Base-by-base conservation (phyloP, 2,113 vertebrate species). In the Periophthalmus modestus region DNA sequence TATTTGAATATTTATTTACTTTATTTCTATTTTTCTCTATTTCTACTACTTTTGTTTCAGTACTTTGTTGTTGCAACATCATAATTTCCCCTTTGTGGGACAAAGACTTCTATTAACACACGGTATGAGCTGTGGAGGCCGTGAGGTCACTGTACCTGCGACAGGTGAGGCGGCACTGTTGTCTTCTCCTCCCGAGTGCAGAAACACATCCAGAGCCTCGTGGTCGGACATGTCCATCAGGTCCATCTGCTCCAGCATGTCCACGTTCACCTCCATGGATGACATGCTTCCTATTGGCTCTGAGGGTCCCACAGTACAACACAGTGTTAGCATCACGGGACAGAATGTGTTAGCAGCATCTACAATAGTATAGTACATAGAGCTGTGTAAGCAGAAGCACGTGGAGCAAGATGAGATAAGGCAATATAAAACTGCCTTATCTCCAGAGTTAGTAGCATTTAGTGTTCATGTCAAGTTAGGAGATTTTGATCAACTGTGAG, bases 201-300 rank as follows among this genome's bases (percentile, higher is more conserved):
- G 89, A 62, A 99, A 99, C 74, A 99, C 97, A 1, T 99, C 98
- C 2, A 99, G 90, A 19, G 96, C 96, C 90, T 98, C 98, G 58
- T 99, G 98, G 91, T 99, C 98, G 4, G 96, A 96, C 91, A 98
- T 94, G 88, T 98, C 97, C 95, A 97, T 96, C 13, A 99, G 91
- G 54, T 99, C 97, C 97, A 99, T 98, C 93, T 99, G 98, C 85
- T 99, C 98, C 91, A 99, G 89, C 95, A 96, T 94, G 92, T 99
- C 98, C 83, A 99, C 95, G 0, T 99, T 99, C 83, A 99, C 98
- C 89, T 99, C 97, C 98, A 99, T 98, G 72, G 98, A 98, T 0
- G 97, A 98, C 97, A 98, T 96, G 91, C 97, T 99, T 75, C 98
- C 98, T 92, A 96, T 96, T 2, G 97, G 96, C 80, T 95, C 98